These are phyloP conservation scores for Macropodus opercularis DNA, from an alignment of 2,797 vertebrate genomes.

Conservation along the genomic window DNA sequence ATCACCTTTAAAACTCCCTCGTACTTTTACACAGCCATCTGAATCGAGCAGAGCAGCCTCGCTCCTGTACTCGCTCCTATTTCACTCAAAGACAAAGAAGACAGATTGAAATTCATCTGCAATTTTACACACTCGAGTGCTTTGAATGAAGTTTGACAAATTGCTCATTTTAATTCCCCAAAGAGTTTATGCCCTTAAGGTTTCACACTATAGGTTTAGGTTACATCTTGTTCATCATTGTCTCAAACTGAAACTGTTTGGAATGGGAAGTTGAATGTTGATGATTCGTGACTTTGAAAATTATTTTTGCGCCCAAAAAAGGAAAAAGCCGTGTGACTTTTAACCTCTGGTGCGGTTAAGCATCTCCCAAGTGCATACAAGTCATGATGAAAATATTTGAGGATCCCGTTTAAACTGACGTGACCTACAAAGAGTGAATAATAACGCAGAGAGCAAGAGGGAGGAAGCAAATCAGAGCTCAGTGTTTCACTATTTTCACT, in stretches of 20 bases:
- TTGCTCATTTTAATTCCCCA: constrained; percentile 68
- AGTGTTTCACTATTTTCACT: constrained; percentile 23
- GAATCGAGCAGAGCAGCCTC: constrained; percentile 68
- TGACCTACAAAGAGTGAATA: constrained; percentile 64
- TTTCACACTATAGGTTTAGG: constrained; percentile 47
- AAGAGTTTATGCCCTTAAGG: constrained; percentile 57
- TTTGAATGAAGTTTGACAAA: constrained; percentile 75
- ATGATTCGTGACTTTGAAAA: constrained; percentile 67
- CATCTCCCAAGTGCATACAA: constrained; percentile 68
- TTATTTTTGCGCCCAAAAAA: constrained; percentile 67
- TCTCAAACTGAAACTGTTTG: constrained; percentile 50
- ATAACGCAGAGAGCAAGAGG: constrained; percentile 31
- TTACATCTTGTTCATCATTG: constrained; percentile 65
- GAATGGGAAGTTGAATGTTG: constrained; percentile 55
- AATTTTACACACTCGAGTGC: constrained; percentile 52
- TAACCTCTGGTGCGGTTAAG: constrained; percentile 54
- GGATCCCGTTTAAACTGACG: constrained; percentile 66
- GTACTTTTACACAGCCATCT: constrained; percentile 81
- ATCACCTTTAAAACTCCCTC: constrained; percentile 84
- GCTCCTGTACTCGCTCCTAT: constrained; percentile 42
- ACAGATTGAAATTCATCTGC: constrained; percentile 59
- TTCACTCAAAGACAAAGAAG: constrained; percentile 57
- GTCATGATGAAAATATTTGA: constrained; percentile 70
- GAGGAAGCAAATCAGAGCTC: constrained; percentile 28
- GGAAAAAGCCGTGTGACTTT: constrained; percentile 62